A percentile compares a stretch with the other conserved stretches of the same genome.
Conservation (phyloP, 2,113 vertebrate species). For the Octodon degus region DNA sequence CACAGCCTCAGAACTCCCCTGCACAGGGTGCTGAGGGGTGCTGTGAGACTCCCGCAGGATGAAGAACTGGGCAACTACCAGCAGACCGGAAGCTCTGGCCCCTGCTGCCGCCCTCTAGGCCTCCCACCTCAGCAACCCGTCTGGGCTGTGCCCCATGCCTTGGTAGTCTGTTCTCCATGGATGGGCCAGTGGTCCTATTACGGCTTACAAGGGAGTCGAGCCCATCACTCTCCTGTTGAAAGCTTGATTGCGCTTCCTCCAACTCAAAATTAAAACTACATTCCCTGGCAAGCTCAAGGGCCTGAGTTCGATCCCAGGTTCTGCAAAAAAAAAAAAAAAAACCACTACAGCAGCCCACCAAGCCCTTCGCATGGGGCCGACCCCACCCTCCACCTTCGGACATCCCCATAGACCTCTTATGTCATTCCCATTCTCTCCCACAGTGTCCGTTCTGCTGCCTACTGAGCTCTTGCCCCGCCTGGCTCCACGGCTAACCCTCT, state of each 20-base stretch:
- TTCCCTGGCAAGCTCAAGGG: too few species aligned
- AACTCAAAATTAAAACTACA: background rate
- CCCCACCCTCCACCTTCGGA: background rate
- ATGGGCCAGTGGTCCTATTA: background rate
- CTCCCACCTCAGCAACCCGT: background rate
- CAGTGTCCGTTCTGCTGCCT: background rate
- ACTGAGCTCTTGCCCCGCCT: background rate
- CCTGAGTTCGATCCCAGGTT: too few species aligned
- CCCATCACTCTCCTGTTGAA: background rate
- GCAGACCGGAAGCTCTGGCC: background rate
- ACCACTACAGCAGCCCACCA: background rate
- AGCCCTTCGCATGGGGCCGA: background rate
- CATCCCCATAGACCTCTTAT: background rate
- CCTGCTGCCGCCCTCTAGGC: background rate
- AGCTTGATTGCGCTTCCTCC: background rate
- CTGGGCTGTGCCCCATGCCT: background rate
- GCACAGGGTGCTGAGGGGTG: background rate
- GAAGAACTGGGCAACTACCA: background rate
- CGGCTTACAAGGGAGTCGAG: background rate
- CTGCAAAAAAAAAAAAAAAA: too few species aligned
- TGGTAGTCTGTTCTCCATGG: background rate
- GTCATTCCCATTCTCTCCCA: background rate
- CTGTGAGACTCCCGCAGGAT: background rate
- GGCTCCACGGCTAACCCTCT: background rate
- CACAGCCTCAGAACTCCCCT: background rate